Conservation (phyloP, 2,888 invertebrate genomes). For the Dicroscelio sp. region DNA sequence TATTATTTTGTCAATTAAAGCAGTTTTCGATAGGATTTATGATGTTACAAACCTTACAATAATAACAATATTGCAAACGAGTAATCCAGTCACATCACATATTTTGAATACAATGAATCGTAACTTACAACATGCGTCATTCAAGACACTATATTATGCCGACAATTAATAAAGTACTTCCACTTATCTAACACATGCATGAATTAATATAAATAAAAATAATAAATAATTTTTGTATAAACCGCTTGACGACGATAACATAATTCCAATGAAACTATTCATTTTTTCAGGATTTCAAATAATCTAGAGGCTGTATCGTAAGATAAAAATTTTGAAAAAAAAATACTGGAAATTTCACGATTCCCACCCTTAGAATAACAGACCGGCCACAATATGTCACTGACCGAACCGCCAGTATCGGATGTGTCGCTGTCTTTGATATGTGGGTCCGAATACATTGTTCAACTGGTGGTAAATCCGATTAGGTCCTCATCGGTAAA, state of each 20-base stretch:
- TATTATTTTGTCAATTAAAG: neutral
- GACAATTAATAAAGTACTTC: constrained; percentile 49
- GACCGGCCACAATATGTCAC: constrained; percentile 39
- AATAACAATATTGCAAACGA: constrained; percentile 26
- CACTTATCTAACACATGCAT: neutral
- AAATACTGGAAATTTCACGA: neutral
- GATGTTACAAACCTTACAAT: no score
- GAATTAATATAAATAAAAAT: constrained; percentile 23
- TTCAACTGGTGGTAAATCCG: constrained; percentile 74
- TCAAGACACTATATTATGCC: constrained; percentile 15
- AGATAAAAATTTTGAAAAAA: no score
- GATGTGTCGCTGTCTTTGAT: constrained; percentile 62
- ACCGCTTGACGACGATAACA: no score
- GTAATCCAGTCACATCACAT: constrained; percentile 27
- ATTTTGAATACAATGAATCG: constrained; percentile 60
- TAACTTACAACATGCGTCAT: constrained; percentile 53
- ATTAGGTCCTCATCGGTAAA: constrained; percentile 72
- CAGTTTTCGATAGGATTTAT: neutral
- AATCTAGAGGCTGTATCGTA: no score
- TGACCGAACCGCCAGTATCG: constrained; percentile 45
- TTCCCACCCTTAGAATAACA: constrained; percentile 25
- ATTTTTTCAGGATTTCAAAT: no score
- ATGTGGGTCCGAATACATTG: constrained; percentile 64
- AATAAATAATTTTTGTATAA: no score
- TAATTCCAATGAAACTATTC: no score